Conservation (phyloP, 2,888 invertebrate genomes). For the Cheilosia pagana region DNA sequence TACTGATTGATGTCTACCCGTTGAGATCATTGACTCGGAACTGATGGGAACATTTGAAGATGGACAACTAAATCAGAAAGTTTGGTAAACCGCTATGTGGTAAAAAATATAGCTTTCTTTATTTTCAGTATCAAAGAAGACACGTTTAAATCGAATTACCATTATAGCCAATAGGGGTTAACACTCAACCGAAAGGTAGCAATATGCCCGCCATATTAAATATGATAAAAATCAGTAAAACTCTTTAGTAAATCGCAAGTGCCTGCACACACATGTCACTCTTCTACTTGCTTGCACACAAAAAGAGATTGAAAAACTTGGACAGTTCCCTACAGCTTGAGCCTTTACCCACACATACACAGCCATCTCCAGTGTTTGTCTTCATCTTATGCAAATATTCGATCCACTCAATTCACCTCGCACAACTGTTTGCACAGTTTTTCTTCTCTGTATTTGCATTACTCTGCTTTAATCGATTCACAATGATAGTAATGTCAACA, state of each 20-base stretch:
- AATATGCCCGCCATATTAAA: neutral
- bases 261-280: constrained; percentile 23
- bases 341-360: neutral
- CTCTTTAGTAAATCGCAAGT: constrained; percentile 9
- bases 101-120: too few species aligned
- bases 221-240: neutral
- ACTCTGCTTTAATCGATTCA: constrained; percentile 39
- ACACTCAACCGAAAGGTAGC: neutral
- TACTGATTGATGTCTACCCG: too few species aligned
- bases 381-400: constrained; percentile 38
- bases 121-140: too few species aligned
- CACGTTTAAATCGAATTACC: too few species aligned
- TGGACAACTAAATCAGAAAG: too few species aligned
- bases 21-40: too few species aligned
- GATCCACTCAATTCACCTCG: constrained; percentile 17
- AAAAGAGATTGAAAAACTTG: too few species aligned
- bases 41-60: too few species aligned
- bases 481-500: constrained; percentile 22
- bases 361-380: constrained; percentile 21
- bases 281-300: neutral
- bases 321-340: neutral
- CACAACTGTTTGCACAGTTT: constrained; percentile 33
- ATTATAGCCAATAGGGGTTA: too few species aligned
- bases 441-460: constrained; percentile 11
- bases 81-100: too few species aligned